Percentiles rank a stretch among this genome's conserved stretches.
These are phyloP conservation scores for Halichoerus grypus DNA, from an alignment of 2,113 vertebrate species.

Conservation along the genomic window DNA sequence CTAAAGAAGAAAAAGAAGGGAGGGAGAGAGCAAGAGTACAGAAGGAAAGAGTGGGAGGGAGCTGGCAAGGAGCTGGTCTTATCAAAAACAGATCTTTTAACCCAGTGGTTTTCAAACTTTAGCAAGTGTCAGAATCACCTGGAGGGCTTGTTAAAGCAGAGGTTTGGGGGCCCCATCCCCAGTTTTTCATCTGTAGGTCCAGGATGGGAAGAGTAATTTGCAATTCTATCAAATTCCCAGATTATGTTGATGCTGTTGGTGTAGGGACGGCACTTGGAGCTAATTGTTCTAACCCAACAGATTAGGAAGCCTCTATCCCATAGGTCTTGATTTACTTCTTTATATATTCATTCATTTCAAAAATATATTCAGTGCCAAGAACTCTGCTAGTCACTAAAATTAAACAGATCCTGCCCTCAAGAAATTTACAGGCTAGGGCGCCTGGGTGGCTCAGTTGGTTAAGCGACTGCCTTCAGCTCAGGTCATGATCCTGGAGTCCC, in stretches of 20 bases:
- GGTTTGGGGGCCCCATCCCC: neutral
- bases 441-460: no score
- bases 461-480: no score
- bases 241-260: neutral
- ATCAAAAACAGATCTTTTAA: neutral
- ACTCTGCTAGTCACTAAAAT: neutral
- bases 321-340: constrained; percentile 24
- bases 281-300: constrained; percentile 25
- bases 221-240: constrained; percentile 10
- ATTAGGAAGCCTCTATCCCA: neutral
- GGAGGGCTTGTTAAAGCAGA: constrained; percentile 21
- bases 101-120: neutral
- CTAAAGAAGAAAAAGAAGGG: neutral
- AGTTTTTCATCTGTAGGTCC: constrained; percentile 35
- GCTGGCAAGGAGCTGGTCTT: neutral
- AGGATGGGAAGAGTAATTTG: neutral
- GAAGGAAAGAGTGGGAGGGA: neutral
- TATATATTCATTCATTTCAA: constrained; percentile 8
- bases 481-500: no score
- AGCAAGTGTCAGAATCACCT: neutral
- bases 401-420: constrained; percentile 42
- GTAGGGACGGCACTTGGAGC: neutral
- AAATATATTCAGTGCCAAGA: neutral
- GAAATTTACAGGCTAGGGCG: neutral
- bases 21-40: neutral